Conservation (phyloP, 2,113 vertebrate species). For the Lipophrys pholis region DNA sequence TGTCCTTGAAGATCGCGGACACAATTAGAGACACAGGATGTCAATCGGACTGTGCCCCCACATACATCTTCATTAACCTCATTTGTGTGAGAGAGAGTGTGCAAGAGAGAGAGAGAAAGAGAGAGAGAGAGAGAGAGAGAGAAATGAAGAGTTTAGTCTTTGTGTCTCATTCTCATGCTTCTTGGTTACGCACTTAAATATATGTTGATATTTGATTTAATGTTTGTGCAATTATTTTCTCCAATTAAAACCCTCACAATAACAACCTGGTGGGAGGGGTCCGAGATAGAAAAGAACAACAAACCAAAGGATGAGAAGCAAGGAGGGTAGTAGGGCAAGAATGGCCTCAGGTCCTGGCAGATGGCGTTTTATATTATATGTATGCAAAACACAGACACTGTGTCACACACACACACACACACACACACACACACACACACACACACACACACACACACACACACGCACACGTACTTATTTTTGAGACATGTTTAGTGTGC, state of each 20-base stretch:
- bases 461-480: conserved; percentile 39
- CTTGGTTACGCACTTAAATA: conserved; percentile 6
- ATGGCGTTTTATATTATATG: conserved; percentile 80
- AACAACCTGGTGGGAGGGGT: conserved; percentile 45
- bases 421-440: conserved; percentile 53
- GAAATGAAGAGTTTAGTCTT: conserved; percentile 15
- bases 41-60: conserved; percentile 74
- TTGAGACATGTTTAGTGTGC: conserved; percentile 15
- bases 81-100: conserved; percentile 60
- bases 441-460: conserved; percentile 59
- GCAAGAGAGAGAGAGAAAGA: background rate
- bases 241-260: conserved; percentile 34
- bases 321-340: conserved; percentile 84
- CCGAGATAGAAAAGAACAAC: conserved; percentile 39
- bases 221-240: conserved; percentile 14
- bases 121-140: background rate
- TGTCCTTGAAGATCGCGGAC: conserved; percentile 77
- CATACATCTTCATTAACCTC: conserved; percentile 82
- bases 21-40: conserved; percentile 74
- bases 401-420: conserved; percentile 59
- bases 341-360: conserved; percentile 82
- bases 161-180: conserved; percentile 22
- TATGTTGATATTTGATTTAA: conserved; percentile 7
- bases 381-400: conserved; percentile 70
- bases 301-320: conserved; percentile 59